Percentiles rank a stretch among this genome's conserved stretches.
Conservation (phyloP, 2,113 vertebrate genomes). For the Daboia siamensis region DNA sequence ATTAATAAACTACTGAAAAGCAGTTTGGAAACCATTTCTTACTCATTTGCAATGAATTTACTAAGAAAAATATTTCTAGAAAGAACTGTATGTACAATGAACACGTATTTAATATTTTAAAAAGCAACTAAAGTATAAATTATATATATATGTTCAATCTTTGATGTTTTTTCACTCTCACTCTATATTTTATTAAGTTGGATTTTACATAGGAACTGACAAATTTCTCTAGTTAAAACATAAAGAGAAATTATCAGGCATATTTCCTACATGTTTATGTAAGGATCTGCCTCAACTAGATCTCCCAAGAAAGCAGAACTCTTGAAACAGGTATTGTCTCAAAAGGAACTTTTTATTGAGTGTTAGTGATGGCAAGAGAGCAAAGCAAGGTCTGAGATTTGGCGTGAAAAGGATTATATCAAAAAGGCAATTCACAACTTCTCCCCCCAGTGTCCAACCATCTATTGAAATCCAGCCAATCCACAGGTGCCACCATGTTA, state of each 20-base stretch:
- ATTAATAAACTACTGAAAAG: background rate
- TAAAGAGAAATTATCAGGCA: background rate
- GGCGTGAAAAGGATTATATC: too few relatives aligned
- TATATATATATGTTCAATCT: background rate
- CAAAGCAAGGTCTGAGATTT: too few relatives aligned
- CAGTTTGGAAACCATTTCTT: background rate
- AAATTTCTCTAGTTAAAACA: background rate
- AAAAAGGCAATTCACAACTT: too few relatives aligned
- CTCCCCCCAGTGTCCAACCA: too few relatives aligned
- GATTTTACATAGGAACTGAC: background rate
- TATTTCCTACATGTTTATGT: background rate
- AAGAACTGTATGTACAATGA: background rate
- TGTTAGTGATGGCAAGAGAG: too few relatives aligned
- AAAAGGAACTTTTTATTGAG: too few relatives aligned
- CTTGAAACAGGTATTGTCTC: too few relatives aligned
- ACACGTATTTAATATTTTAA: background rate
- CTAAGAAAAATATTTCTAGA: background rate
- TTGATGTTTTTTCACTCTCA: background rate
- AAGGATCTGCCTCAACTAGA: too few relatives aligned
- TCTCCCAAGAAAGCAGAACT: too few relatives aligned
- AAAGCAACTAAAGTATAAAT: background rate
- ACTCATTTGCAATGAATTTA: background rate
- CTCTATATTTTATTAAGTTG: background rate
- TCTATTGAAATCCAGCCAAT: too few relatives aligned
- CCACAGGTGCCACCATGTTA: too few relatives aligned